phyloP scores from a whole-genome alignment of 2,113 vertebrate species.

The Lates calcarifer region DNA sequence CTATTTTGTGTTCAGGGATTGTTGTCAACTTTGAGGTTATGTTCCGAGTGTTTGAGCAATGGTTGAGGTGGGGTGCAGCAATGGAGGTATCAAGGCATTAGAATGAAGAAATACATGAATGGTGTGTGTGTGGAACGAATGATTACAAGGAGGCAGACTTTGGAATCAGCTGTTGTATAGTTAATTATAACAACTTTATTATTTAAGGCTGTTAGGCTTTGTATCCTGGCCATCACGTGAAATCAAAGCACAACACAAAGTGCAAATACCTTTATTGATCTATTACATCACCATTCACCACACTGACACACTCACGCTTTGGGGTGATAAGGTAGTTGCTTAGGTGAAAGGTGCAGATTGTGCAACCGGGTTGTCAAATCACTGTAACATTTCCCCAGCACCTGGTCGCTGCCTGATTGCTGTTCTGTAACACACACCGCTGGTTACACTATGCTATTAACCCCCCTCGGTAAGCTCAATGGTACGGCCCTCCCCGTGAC shows the following conservation, averaged over 20 bases:
- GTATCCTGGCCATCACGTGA: neutral
- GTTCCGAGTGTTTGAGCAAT: too few relatives aligned
- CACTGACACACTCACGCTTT: neutral
- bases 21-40: too few relatives aligned
- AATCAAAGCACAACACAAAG: neutral
- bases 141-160: too few relatives aligned
- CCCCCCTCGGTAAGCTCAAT: neutral
- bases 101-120: neutral
- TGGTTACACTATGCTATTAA: neutral
- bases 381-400: neutral
- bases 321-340: too few relatives aligned
- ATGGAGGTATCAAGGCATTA: neutral
- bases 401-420: neutral
- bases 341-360: neutral
- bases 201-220: neutral
- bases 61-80: too few relatives aligned
- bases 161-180: neutral
- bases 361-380: neutral
- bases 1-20: too few relatives aligned
- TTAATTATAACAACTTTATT: neutral
- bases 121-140: too few relatives aligned
- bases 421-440: neutral
- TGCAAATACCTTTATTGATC: neutral
- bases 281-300: neutral
- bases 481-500: conserved; percentile 64